Percentiles rank a stretch among this genome's conserved stretches.
Conservation (phyloP, 2,888 invertebrate species). For the Meteorus cinctellus region DNA sequence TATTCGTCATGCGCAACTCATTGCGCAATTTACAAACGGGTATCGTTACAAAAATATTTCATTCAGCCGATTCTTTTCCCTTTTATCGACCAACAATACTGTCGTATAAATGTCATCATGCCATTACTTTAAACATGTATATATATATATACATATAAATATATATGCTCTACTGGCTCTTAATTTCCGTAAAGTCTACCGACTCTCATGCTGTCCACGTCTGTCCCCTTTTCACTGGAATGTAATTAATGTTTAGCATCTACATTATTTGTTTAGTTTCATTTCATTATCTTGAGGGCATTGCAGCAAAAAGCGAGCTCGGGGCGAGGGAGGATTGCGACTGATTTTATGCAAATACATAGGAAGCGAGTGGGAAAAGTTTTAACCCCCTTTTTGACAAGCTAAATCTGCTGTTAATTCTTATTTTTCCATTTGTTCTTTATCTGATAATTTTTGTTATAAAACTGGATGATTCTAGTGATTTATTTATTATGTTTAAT, state of each 20-base stretch:
- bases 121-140: constrained; percentile 7
- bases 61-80: background rate
- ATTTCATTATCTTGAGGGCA: constrained; percentile 69
- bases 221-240: constrained; percentile 50
- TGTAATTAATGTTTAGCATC: constrained; percentile 71
- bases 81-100: constrained; percentile 6
- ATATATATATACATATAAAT: background rate
- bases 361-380: constrained; percentile 60
- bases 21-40: constrained; percentile 16
- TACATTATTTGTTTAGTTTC: constrained; percentile 72
- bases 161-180: constrained; percentile 8
- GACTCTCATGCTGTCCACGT: constrained; percentile 16
- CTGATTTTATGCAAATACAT: constrained; percentile 71
- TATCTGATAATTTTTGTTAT: background rate
- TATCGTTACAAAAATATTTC: constrained; percentile 11
- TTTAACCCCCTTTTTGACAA: constrained; percentile 44
- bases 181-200: constrained; percentile 34
- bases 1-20: constrained; percentile 12
- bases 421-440: constrained; percentile 5
- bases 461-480: too few relatives aligned
- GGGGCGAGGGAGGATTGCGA: constrained; percentile 45
- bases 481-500: constrained; percentile 24
- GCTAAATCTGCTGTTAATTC: background rate
- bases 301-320: constrained; percentile 49
- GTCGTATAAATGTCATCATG: constrained; percentile 10